Evolutionary conservation across 2,888 invertebrate genomes (phyloP), one percentile per base, ranked within the genome.

Genomic region (Melanargia galathea): DNA sequence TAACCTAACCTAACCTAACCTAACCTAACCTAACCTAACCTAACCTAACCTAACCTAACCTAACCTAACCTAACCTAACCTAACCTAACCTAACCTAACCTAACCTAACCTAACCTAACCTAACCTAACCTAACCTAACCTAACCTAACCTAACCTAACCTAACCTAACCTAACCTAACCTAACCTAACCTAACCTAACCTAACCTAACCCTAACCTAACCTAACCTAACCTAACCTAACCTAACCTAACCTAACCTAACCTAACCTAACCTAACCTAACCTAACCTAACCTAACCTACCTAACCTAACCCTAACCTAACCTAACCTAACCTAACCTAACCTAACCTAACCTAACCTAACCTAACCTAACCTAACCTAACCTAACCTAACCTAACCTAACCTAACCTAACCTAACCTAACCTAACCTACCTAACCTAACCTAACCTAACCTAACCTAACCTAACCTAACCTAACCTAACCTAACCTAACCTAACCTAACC

Each of bases 341-440:
- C 33, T 56, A 62, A 55, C 62, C 52, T 59, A 59, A 33, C 33
- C 33, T 33, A 33, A 33, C 33, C 61, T 62, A 64, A 64, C 62
- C 61, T 55, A 63, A 61, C 67, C 64, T 62, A 64, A 63, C 65
- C 67, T 61, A 65, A 67, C 67, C 67, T 63, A 62, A 65, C 68
- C 63, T 62, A 55, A 62, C 61, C 61, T 62, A 55, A 62, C 61
- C 61, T 62, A 55, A 62, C 61, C 61, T 62, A 55, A 62, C 61
- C 61, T 48, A 30, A 55, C 54, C 54, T 62, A 55, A 62, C 61
- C 61, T 62, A 55, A 62, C 61, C 61, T 62, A 55, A 62, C 61
- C 61, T 62, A 55, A 62, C 61, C 61, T 62, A 33, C 33, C 33
- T 33, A 33, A 33, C 33, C 33, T 33, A 33, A 33, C 33, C 33